Base-by-base conservation (phyloP, 2,888 invertebrate species). In the Trypoxylon attenuatum region DNA sequence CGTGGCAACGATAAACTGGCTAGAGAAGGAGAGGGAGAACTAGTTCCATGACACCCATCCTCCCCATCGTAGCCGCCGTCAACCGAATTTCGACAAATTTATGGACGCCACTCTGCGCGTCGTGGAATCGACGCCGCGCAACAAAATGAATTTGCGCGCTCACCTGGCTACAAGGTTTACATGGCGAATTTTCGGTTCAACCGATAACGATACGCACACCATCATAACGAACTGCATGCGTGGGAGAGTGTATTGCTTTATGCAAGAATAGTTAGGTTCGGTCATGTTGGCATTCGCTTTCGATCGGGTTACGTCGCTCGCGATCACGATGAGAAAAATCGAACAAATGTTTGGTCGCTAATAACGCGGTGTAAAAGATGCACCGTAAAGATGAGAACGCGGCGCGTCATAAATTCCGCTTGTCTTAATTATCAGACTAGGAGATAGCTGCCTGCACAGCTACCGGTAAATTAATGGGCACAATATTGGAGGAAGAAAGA, bases 1-100 rank as follows among this genome's bases (percentile, higher is more conserved):
- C 52, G 42, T 51, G 49, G 49, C 59, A 53, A 59, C 71, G 74
- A 76, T 77, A 71, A 72, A 76, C 69, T 67, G 43, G 56, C 50
- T 53, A 61, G 65, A 65, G 61, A 54, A 63, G 50, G 56, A 53
- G 53, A 16, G 29, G n/a, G n/a, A n/a, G n/a, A n/a, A 41, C 59
- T 19, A 47, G 68, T 22, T 49, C 47, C 57, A 29, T 33, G 45
- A 41, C 51, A 49, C 45, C 41, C 55, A 65, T 68, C 62, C 65
- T 55, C 55, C 59, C 4, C 25, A 63, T 54, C 21, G 46, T 52
- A n/a, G 19, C n/a, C n/a, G n/a, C n/a, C n/a, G n/a, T n/a, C n/a
- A n/a, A 43, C 22, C 49, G 52, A 56, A 65, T 59, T 43, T 52
- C 39, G 55, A 55, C 45, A 33, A 68, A 68, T 68, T 68, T 66